A percentile compares a stretch with the other conserved stretches of the same genome.
Evolutionary conservation across 1,140 invertebrate genomes (phyloP).

Genomic region (Drosophila ananassae): DNA sequence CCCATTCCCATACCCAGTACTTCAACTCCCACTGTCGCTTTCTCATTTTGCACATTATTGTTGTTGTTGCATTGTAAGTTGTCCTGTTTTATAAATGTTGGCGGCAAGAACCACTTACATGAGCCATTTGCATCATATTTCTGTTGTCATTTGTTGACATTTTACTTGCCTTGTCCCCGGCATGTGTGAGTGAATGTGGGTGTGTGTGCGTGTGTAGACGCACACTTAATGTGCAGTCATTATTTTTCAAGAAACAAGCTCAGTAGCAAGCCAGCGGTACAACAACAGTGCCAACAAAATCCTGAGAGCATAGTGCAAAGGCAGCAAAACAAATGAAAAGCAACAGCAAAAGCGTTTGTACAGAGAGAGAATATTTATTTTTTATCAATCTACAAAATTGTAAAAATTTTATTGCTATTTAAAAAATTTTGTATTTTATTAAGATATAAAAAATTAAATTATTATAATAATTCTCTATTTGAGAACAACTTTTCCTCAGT

Average conservation of each 20-base stretch:
- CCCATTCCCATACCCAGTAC: not conserved
- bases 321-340: conserved; percentile 49
- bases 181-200: conserved; percentile 29
- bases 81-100: conserved; percentile 73
- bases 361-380: not conserved
- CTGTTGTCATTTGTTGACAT: conserved; percentile 82
- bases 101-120: conserved; percentile 77
- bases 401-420: too few relatives aligned
- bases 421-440: too few relatives aligned
- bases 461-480: too few relatives aligned
- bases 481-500: not conserved
- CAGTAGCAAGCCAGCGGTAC: conserved; percentile 45
- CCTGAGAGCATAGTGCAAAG: conserved; percentile 47
- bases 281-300: conserved; percentile 43
- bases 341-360: conserved; percentile 45
- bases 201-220: conserved; percentile 53
- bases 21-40: conserved; percentile 29
- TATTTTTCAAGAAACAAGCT: conserved; percentile 78
- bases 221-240: conserved; percentile 80
- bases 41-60: conserved; percentile 8
- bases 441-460: too few relatives aligned
- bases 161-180: conserved; percentile 66
- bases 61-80: conserved; percentile 65
- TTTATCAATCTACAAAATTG: too few relatives aligned
- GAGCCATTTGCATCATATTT: conserved; percentile 82